phyloP scores from a whole-genome alignment of 2,888 invertebrate genomes.

The Leptopilina myrica region DNA sequence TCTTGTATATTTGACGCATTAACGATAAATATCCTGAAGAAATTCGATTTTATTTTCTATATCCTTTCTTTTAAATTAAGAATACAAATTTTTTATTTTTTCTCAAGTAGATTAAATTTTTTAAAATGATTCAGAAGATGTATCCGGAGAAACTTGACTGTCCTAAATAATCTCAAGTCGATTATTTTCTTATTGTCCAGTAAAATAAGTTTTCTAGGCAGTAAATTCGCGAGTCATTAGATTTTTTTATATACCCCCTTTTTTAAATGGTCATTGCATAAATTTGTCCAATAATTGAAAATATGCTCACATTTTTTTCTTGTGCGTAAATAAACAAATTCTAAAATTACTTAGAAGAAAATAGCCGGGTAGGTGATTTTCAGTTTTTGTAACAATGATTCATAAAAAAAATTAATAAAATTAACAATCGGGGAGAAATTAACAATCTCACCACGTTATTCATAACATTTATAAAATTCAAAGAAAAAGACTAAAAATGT shows the following conservation, averaged over 20 bases:
- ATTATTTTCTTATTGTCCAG: constrained; percentile 24
- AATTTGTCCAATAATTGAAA: constrained; percentile 24
- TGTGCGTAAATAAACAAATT: constrained; percentile 34
- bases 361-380: constrained; percentile 32
- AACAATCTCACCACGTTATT: constrained; percentile 39
- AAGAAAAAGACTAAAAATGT: constrained; percentile 35
- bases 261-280: constrained; percentile 1
- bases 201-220: constrained; percentile 31
- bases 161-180: constrained; percentile 21
- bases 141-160: constrained; percentile 36
- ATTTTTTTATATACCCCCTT: not conserved
- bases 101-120: not conserved
- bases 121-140: constrained; percentile 11
- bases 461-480: constrained; percentile 27
- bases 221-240: constrained; percentile 18
- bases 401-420: constrained; percentile 32
- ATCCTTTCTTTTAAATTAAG: not conserved
- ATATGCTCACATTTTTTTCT: constrained; percentile 15
- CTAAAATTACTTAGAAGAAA: constrained; percentile 31
- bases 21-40: constrained; percentile 12
- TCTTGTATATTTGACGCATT: constrained; percentile 3
- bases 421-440: constrained; percentile 39
- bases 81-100: constrained; percentile 1
- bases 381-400: constrained; percentile 32
- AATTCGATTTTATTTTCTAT: not conserved